Base-by-base conservation (phyloP, 2,113 vertebrate species). In the Xenus cinereus region DNA sequence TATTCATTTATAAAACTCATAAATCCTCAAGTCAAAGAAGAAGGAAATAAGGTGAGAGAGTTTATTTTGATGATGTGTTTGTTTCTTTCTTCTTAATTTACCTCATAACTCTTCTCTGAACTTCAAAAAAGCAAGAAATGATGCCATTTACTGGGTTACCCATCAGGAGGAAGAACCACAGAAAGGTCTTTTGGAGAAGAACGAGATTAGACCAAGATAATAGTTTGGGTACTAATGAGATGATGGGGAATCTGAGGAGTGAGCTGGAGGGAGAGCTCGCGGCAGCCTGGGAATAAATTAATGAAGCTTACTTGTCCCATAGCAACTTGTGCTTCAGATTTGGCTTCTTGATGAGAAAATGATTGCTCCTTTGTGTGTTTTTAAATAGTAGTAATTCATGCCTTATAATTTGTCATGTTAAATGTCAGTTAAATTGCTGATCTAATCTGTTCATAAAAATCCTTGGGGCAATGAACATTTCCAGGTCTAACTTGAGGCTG, bases 1-100 rank as follows among this genome's bases (percentile, higher is more conserved):
- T 99, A 99, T 96, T 98, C 99, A 43, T 99, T 99, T 95, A 90
- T 99, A 95, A 99, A 99, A 98, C 98, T 99, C 82, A 98, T 99
- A 87, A 98, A 99, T 89, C 98, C 99, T 45, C 98, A 98, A 63
- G 96, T 97, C 92, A 99, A 98, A 97, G 99, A 99, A 96, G 98
- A 99, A 95, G 99, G 98, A 97, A 99, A 97, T 96, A 99, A 99
- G 99, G 99, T 99, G 97, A 94, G 92, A 71, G 15, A 37, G 7
- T 48, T 95, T 89, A 24, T 66, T 87, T 82, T 78, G 23, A 24
- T 77, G 20, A n/a, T 63, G 5, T 17, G 80, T 92, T 60, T 68
- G 11, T 81, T 69, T 91, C 3, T 84, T 53, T n/a, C 56, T 86
- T 89, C 56, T 35, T 26, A 11, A 10, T 76, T 93, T 79, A 48